Evolutionary conservation across 2,797 vertebrate genomes (phyloP), one percentile per base, ranked within the genome.

Genomic region (Fundulus diaphanus): DNA sequence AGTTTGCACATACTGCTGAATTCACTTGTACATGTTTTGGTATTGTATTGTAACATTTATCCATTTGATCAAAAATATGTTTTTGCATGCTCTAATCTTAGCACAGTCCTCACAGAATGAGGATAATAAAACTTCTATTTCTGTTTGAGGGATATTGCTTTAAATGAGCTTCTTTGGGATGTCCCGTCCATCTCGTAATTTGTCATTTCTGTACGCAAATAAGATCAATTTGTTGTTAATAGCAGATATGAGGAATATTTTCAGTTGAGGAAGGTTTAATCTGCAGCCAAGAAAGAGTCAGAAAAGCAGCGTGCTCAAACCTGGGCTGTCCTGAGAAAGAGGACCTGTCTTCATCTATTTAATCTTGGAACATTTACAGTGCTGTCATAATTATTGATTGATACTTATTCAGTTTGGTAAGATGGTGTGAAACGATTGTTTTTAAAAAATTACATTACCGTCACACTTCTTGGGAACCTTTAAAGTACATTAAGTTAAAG

Each of bases 101-200:
- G n/a, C 44, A 80, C 27, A 74, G 70, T 79, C 48, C 24, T 59
- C 7, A 82, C 65, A 76, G 37, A 76, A 74, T 74, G 61, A 29
- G 57, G 9, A 52, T 40, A 51, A 52, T 20, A 20, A 12, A 44
- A 44, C 65, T 57, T 24, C 40, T 20, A n/a, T n/a, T 54, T 33
- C 31, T 12, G 18, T 37, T 35, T 0, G 7, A 24, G 20, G 59
- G 22, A 73, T 33, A 70, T 46, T 35, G 35, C 15, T 56, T 52
- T 0, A 24, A 52, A 81, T 12, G 68, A 49, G 40, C 33, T 72
- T 44, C 52, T 51, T 35, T 13, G 0, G 20, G 16, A 73, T 31
- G 15, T 79, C 52, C 16, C 72, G 29, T 72, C 33, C 27, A 37
- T 8, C 20, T 54, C 11, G 29, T 22, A 63, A 15, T 63, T 35